Evolutionary conservation across 2,888 invertebrate species (phyloP).

Genomic region (Synanthedon formicaeformis): DNA sequence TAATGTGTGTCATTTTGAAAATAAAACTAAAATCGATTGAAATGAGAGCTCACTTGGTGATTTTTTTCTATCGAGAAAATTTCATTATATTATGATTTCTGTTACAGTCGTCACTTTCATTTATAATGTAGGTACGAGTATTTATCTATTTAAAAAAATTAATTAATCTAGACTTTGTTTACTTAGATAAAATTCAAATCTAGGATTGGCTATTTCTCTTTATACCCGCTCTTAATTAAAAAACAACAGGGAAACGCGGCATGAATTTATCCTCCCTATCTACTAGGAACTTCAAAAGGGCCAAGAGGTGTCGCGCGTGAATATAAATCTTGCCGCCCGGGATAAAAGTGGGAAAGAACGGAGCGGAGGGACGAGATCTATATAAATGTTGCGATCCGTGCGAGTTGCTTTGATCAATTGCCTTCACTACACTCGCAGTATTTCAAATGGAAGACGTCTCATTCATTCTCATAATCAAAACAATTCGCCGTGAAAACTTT

Average conservation of each 20-base stretch:
- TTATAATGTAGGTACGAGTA: no score
- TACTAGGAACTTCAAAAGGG: constrained; percentile 54
- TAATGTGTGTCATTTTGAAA: no score
- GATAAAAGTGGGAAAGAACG: constrained; percentile 39
- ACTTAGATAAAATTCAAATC: no score
- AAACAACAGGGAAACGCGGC: constrained; percentile 42
- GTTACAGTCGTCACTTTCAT: no score
- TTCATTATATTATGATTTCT: no score
- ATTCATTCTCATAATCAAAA: constrained; percentile 55
- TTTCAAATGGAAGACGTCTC: constrained; percentile 53
- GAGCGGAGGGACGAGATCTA: constrained; percentile 35
- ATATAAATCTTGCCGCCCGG: constrained; percentile 54
- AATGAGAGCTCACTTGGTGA: no score
- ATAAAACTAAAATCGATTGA: no score
- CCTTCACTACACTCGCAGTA: constrained; percentile 46
- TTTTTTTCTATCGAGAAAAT: no score
- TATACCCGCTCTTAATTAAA: no score
- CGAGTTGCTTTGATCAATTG: constrained; percentile 50
- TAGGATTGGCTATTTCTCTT: no score
- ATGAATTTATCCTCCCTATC: constrained; percentile 55
- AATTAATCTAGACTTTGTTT: no score
- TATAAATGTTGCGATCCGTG: constrained; percentile 59
- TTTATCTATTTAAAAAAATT: no score
- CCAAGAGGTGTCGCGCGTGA: constrained; percentile 51
- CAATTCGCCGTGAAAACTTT: constrained; percentile 22